Percentiles rank a stretch among this genome's conserved stretches.
Evolutionary conservation across 1,140 invertebrate species (phyloP).

Genomic region (Limonius californicus): DNA sequence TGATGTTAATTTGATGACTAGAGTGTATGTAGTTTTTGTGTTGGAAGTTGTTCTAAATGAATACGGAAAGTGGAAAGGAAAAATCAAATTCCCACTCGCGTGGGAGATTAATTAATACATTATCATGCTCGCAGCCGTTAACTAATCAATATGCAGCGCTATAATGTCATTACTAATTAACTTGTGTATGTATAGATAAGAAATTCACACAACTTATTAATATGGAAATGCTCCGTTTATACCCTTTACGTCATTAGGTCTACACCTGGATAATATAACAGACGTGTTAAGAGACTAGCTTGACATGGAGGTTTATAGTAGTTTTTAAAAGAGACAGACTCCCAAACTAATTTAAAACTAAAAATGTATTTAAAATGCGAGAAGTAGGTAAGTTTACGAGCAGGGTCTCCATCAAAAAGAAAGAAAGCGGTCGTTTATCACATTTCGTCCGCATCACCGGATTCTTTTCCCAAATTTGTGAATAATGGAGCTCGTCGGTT

Average conservation of each 20-base stretch:
- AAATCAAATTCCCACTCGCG: no score
- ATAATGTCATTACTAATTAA: no score
- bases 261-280: constrained; percentile 3
- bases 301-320: constrained; percentile 1
- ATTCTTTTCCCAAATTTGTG: constrained; percentile 29
- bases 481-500: constrained; percentile 27
- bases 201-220: not conserved
- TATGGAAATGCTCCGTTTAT: not conserved
- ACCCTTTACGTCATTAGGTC: not conserved
- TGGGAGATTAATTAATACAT: no score
- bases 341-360: constrained; percentile 13
- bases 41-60: no score
- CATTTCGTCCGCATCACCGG: constrained; percentile 26
- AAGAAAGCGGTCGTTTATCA: constrained; percentile 25
- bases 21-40: no score
- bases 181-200: not conserved
- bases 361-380: constrained; percentile 11
- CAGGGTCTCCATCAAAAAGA: constrained; percentile 2
- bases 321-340: constrained; percentile 6
- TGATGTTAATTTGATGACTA: no score
- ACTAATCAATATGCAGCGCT: no score
- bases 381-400: constrained; percentile 13
- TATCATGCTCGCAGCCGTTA: no score
- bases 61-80: no score
- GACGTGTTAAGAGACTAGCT: not conserved